Base-by-base conservation (phyloP, 30 jellyfish, hydroid and myxozoan species). In the Hydractinia symbiolongicarpus region DNA sequence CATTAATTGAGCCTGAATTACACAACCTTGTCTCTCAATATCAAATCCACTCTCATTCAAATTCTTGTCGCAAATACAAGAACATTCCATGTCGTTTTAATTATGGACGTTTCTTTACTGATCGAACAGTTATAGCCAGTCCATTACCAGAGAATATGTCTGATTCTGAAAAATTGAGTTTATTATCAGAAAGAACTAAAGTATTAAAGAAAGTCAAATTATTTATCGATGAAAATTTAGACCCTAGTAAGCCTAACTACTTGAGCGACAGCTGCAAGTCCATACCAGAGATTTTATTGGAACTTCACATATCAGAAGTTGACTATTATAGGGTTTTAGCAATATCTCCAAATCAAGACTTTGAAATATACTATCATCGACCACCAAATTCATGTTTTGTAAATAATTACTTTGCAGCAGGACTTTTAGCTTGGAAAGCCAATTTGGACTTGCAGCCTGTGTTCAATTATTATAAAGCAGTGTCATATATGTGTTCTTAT, bases 31-130 rank as follows among this genome's bases (percentile, higher is more conserved):
- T 79, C 20, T 19, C n/a, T 11, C 66, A 19, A 52, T 58, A 79
- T 50, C 86, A 79, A 79, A 44, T 79, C 19, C 86, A 79, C 53
- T 16, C 19, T 11, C 86, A 60, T 60, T 79, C 86, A 14, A 79
- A 62, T 9, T 57, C 86, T 10, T 79, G 83, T 62, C 19, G 72
- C 15, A 79, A 79, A 79, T 79, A 79, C 55, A 62, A 62, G n/a
- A 79, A 79, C 64, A 54, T 16, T 21, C 71, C 70, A 7, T 79
- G 86, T 44, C 14, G 85, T 11, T 79, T 1, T 79, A 13, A 56
- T 11, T 67, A 13, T 67, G 78, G 78, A 67, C n/a, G 51, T 10
- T 67, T 67, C 50, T 67, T 67, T 67, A 67, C 78, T 67, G 52
- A 67, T 10, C n/a, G 50, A 49, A 67, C 78, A 16, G 21, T 67